Conservation (phyloP, 2,888 invertebrate genomes). For the Glaucopsyche alexis region DNA sequence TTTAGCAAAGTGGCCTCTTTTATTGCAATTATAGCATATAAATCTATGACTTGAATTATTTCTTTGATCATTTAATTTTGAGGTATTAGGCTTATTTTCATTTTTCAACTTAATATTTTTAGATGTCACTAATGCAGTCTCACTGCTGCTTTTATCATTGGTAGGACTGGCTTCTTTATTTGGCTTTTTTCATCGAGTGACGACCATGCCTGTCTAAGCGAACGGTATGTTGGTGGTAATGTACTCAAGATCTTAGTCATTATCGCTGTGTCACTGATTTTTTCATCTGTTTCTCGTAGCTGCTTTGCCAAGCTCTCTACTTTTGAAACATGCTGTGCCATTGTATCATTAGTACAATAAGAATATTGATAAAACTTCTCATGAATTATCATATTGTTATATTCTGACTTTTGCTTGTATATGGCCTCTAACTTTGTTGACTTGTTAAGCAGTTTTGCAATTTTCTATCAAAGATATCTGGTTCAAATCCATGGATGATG, state of each 20-base stretch:
- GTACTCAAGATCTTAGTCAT: neutral
- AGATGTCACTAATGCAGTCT: neutral
- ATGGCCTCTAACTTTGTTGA: slow-evolving; percentile 29
- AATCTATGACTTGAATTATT: neutral
- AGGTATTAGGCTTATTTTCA: neutral
- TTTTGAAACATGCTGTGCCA: slow-evolving; percentile 29
- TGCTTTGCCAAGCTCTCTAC: slow-evolving; percentile 26
- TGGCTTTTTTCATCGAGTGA: neutral
- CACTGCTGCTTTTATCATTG: neutral
- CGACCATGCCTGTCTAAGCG: neutral
- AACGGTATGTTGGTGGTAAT: neutral
- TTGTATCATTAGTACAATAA: neutral
- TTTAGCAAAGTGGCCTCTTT: neutral
- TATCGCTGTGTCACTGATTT: neutral
- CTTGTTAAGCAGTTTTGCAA: slow-evolving; percentile 25
- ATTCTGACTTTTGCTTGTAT: slow-evolving; percentile 18
- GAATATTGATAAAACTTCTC: slow-evolving; percentile 28
- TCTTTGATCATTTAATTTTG: neutral
- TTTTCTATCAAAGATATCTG: slow-evolving; percentile 8
- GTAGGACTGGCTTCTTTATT: neutral
- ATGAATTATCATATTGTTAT: slow-evolving; percentile 30
- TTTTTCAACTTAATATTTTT: neutral
- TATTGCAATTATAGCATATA: neutral
- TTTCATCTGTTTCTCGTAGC: neutral
- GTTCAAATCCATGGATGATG: slow-evolving; percentile 31